Percentiles rank a stretch among this genome's conserved stretches.
Conservation (phyloP, 2,113 vertebrate species). For the Triplophysa siluroides region DNA sequence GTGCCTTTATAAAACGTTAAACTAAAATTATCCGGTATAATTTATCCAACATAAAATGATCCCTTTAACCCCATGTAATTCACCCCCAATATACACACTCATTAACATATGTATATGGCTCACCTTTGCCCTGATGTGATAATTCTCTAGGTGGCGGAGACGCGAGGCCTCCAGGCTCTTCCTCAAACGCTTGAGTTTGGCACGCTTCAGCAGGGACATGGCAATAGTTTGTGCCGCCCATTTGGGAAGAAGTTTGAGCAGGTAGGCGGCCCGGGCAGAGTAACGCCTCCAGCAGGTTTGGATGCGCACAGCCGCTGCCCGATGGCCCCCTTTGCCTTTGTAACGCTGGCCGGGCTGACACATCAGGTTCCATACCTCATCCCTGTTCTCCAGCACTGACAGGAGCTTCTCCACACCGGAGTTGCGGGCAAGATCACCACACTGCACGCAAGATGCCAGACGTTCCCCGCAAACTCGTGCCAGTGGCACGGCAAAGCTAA, state of each 20-base stretch:
- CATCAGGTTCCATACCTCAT: constrained; percentile 65
- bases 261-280: constrained; percentile 63
- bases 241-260: constrained; percentile 63
- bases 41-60: no score
- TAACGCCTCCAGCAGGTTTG: constrained; percentile 77
- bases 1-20: no score
- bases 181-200: constrained; percentile 66
- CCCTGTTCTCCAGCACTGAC: constrained; percentile 73
- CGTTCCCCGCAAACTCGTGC: constrained; percentile 70
- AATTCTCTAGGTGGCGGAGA: constrained; percentile 83
- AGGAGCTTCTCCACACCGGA: constrained; percentile 61
- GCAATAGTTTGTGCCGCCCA: constrained; percentile 80
- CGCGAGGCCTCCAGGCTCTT: constrained; percentile 76
- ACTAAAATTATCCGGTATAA: no score
- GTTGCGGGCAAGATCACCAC: constrained; percentile 60
- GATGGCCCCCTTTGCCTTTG: constrained; percentile 72
- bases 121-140: constrained; percentile 84
- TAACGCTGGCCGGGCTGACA: constrained; percentile 76
- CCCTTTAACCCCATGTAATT: no score
- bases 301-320: constrained; percentile 72
- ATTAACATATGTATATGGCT: constrained; percentile 25
- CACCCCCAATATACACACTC: no score
- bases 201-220: constrained; percentile 71
- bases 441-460: constrained; percentile 62
- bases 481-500: constrained; percentile 73